These are phyloP conservation scores for Caenorhabditis sinica DNA, from an alignment of 2,888 invertebrate genomes.

Conservation along the genomic window DNA sequence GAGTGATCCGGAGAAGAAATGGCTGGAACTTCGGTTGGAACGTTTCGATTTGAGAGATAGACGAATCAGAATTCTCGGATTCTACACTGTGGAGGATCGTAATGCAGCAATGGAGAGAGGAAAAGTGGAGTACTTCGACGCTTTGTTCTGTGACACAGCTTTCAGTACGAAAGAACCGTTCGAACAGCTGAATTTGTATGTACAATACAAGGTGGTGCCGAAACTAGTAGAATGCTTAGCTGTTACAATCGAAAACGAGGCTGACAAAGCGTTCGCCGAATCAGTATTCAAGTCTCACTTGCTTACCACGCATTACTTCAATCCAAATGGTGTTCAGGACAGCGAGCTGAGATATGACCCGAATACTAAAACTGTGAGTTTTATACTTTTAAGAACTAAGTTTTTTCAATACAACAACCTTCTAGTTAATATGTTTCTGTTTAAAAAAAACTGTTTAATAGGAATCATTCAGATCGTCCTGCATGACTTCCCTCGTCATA, in stretches of 20 bases:
- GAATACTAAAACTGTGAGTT: background rate
- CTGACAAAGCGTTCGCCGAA: constrained; percentile 2
- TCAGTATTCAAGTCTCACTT: background rate
- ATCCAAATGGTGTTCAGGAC: background rate
- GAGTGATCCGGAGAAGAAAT: background rate
- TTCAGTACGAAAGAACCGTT: background rate
- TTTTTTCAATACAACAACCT: no score
- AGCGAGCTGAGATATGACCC: background rate
- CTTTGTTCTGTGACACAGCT: background rate
- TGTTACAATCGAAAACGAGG: background rate
- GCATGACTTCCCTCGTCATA: constrained; percentile 5
- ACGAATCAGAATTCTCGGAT: background rate
- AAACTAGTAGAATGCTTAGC: background rate
- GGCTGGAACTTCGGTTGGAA: background rate
- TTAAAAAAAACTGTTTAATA: constrained; percentile 1
- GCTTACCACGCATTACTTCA: background rate
- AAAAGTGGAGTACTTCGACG: background rate
- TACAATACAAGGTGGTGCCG: constrained; percentile 3
- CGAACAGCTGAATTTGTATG: background rate
- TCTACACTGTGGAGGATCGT: background rate
- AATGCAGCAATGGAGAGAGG: background rate
- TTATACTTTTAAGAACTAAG: background rate
- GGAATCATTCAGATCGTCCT: constrained; percentile 23
- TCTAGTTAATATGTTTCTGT: background rate
- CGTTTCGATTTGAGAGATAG: background rate